Evolutionary conservation across 2,797 vertebrate genomes (phyloP).

Genomic region (Psittacula derbiana): DNA sequence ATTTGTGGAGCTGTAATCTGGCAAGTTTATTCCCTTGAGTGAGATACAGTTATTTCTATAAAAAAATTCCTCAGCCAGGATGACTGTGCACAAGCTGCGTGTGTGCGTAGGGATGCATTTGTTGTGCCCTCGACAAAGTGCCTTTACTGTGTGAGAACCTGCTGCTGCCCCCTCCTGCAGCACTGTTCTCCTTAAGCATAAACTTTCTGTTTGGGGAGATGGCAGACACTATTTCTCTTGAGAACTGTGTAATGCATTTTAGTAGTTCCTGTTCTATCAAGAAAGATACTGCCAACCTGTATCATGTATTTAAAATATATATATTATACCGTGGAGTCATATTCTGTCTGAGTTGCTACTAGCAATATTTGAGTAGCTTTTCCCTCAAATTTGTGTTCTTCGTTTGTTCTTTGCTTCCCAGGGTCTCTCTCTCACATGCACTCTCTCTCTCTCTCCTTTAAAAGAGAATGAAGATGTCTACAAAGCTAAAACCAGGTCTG

Average conservation of each 20-base stretch:
- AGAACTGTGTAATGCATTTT: neutral
- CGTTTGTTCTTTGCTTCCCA: neutral
- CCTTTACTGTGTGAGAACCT: neutral
- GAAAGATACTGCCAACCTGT: neutral
- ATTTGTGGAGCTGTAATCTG: neutral
- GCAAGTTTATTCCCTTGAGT: neutral
- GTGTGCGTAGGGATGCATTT: neutral
- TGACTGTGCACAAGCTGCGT: neutral
- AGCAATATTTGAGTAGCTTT: neutral
- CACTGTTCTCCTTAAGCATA: neutral
- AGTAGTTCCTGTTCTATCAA: neutral
- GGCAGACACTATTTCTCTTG: neutral
- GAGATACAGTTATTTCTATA: neutral
- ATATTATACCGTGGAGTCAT: neutral
- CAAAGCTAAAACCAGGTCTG: neutral
- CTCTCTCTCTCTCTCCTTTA: neutral
- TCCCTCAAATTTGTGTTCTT: neutral
- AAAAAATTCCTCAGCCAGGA: neutral
- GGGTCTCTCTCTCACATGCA: neutral
- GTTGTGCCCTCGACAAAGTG: neutral
- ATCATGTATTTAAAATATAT: neutral
- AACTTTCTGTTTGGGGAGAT: neutral
- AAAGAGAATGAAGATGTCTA: neutral
- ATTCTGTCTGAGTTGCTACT: neutral
- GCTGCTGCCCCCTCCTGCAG: neutral